Evolutionary conservation across 1,140 invertebrate species (phyloP).

Genomic region (Diprion similis): DNA sequence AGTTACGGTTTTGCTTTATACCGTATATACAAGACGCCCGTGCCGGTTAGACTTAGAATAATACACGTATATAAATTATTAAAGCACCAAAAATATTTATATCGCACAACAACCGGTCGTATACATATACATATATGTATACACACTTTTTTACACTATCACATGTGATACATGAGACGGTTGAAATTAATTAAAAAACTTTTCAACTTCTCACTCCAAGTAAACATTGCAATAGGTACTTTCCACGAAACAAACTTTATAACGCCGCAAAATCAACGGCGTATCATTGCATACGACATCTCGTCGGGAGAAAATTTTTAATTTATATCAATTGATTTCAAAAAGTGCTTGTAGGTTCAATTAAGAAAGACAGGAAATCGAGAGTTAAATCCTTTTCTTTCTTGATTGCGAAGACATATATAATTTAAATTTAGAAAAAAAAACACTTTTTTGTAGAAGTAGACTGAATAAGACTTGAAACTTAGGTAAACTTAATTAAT

Average conservation of each 20-base stretch:
- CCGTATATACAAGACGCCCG: background rate
- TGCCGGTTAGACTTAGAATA: background rate
- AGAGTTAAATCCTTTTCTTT: background rate
- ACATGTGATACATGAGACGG: background rate
- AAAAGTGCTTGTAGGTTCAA: background rate
- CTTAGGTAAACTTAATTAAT: constrained; percentile 24
- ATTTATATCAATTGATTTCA: background rate
- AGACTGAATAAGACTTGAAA: constrained; percentile 37
- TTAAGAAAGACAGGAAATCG: constrained; percentile 18
- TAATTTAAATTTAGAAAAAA: background rate
- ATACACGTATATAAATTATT: background rate
- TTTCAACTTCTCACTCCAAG: background rate
- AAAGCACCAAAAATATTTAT: constrained; percentile 5
- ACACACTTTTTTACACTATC: background rate
- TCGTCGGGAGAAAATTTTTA: background rate
- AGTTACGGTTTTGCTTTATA: background rate
- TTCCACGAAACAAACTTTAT: background rate
- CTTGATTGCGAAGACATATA: background rate
- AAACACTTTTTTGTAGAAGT: constrained; percentile 33
- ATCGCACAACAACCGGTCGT: background rate
- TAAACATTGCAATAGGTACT: background rate
- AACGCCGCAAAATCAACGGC: background rate
- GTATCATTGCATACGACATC: background rate
- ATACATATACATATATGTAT: background rate
- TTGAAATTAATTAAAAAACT: background rate